Conservation (phyloP, 2,113 vertebrate genomes). For the Bostrychus sinensis region DNA sequence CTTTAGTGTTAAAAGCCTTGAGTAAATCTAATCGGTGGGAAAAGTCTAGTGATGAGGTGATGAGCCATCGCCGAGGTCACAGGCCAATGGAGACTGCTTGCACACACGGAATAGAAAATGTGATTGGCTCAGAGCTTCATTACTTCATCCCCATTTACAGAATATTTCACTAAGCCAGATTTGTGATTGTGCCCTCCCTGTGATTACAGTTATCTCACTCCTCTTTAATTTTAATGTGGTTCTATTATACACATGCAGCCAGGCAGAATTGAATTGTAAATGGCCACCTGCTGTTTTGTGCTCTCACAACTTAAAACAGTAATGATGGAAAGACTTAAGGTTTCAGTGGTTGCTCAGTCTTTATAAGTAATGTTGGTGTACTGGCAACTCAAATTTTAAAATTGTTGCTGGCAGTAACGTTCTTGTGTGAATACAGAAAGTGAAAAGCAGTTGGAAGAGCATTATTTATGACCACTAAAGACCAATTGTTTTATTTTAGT, state of each 20-base stretch:
- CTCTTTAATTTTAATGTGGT: constrained; percentile 21
- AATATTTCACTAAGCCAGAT: constrained; percentile 6
- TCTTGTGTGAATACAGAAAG: constrained; percentile 4
- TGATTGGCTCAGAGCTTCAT: constrained; percentile 49
- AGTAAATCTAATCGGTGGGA: constrained; percentile 52
- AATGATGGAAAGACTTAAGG: constrained; percentile 25
- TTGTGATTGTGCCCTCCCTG: constrained; percentile 19
- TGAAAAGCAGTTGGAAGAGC: constrained; percentile 13
- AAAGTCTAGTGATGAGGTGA: constrained; percentile 59
- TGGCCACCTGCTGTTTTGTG: constrained; percentile 53
- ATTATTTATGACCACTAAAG: not conserved
- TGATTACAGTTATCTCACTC: constrained; percentile 32
- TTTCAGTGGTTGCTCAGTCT: constrained; percentile 19
- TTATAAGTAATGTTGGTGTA: constrained; percentile 23
- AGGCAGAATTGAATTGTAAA: constrained; percentile 54
- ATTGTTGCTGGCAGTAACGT: not conserved
- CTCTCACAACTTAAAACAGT: constrained; percentile 42
- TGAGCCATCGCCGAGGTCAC: constrained; percentile 66
- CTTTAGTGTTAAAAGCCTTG: constrained; percentile 62
- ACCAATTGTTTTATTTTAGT: no score
- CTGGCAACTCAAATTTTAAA: not conserved
- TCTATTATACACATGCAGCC: constrained; percentile 27
- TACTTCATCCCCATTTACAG: constrained; percentile 17
- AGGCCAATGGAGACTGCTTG: constrained; percentile 50
- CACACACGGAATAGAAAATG: constrained; percentile 21